These are phyloP conservation scores for Propithecus coquereli DNA, from an alignment of 2,113 vertebrate species.

Conservation along the genomic window DNA sequence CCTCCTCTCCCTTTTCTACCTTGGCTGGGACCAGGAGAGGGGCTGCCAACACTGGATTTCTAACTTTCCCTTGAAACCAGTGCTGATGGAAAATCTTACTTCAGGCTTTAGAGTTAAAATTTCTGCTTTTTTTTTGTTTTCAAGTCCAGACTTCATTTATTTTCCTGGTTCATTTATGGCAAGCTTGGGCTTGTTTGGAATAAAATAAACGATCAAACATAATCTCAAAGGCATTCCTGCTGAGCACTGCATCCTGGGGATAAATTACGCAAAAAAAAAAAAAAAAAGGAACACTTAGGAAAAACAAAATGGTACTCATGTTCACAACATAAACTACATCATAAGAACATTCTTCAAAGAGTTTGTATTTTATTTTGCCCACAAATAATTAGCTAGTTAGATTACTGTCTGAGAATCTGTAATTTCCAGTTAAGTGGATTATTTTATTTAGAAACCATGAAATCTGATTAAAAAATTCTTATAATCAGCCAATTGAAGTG, in stretches of 20 bases:
- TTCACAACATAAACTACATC: background rate
- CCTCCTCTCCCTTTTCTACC: background rate
- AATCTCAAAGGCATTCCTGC: slow-evolving; percentile 36
- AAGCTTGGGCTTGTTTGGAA: slow-evolving; percentile 36
- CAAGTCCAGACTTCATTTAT: background rate
- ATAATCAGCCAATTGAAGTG: background rate
- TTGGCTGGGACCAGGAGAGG: background rate
- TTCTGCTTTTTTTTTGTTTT: background rate
- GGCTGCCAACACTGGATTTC: slow-evolving; percentile 11
- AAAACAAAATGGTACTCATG: background rate
- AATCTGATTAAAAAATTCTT: background rate
- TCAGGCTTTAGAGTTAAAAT: slow-evolving; percentile 42
- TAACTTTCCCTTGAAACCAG: slow-evolving; percentile 43
- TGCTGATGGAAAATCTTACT: slow-evolving; percentile 60
- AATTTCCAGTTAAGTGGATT: background rate
- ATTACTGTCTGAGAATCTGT: background rate
- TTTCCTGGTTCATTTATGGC: slow-evolving; percentile 34
- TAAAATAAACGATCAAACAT: slow-evolving; percentile 39
- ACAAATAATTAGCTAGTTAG: background rate
- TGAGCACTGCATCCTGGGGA: background rate
- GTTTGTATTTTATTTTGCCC: background rate
- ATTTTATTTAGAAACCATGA: background rate
- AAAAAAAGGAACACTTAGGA: background rate
- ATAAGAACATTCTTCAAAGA: background rate
- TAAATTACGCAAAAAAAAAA: background rate